Percentiles rank a stretch among this genome's conserved stretches.
phyloP scores from a whole-genome alignment of 2,797 vertebrate genomes.

The Micrastur ruficollis region DNA sequence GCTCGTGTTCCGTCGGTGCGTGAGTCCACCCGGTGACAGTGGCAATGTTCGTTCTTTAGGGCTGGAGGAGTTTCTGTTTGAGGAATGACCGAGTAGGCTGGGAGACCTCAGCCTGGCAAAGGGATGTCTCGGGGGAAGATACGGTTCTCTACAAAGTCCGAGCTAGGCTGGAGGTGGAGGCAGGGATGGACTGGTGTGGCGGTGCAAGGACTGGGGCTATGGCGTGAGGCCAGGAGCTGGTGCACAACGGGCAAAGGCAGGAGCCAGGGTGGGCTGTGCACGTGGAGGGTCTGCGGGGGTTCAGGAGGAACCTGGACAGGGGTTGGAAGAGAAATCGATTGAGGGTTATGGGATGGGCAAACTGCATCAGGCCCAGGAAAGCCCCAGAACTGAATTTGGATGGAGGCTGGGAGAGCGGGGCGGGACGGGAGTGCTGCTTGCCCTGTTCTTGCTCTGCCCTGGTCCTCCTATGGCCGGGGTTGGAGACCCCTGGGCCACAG shows the following conservation, averaged over 20 bases:
- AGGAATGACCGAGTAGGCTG: background rate
- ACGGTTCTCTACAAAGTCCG: accelerated
- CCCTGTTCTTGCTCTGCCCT: background rate
- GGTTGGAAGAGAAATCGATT: accelerated
- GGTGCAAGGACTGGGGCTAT: background rate
- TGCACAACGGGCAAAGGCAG: accelerated
- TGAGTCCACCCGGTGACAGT: background rate
- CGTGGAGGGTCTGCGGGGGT: accelerated
- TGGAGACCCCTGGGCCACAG: background rate
- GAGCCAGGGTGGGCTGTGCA: background rate
- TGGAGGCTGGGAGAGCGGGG: background rate
- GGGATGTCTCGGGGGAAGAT: background rate
- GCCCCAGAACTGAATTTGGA: background rate
- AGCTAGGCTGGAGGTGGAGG: background rate
- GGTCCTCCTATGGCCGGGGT: background rate
- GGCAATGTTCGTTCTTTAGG: background rate
- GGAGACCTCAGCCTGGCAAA: background rate
- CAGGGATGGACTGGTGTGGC: background rate
- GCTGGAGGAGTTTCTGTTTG: background rate
- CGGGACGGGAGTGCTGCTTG: background rate
- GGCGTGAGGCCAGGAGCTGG: background rate
- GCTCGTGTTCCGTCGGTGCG: accelerated
- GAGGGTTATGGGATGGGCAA: background rate
- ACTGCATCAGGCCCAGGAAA: background rate
- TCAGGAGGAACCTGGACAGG: background rate